Evolutionary conservation across 37 sponge, comb jelly and placozoan species (phyloP).

Genomic region (Ephydatia muelleri): DNA sequence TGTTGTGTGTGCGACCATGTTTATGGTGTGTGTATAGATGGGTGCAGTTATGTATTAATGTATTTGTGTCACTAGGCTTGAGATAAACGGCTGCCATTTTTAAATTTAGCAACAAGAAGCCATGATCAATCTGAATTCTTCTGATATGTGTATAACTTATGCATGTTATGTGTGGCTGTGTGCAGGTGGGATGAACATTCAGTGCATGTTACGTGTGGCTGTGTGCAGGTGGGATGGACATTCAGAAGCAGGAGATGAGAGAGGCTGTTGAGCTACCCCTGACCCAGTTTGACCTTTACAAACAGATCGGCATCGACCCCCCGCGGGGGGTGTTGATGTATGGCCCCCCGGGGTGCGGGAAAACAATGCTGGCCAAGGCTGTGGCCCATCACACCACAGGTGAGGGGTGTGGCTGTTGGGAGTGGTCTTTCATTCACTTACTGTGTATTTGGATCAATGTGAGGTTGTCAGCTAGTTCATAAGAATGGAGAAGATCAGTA

Average conservation of each 20-base stretch:
- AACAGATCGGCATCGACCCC: conserved; percentile 99
- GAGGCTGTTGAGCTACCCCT: conserved; percentile 98
- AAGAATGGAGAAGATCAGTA: neutral
- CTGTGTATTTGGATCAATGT: too few relatives aligned
- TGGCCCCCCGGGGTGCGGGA: conserved; percentile 99
- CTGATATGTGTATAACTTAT: neutral
- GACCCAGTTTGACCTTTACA: conserved; percentile 96
- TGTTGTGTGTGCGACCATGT: neutral
- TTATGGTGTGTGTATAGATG: too few relatives aligned
- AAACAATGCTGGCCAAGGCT: conserved; percentile 98
- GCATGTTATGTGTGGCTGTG: conserved; percentile 2
- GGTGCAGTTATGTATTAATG: too few relatives aligned
- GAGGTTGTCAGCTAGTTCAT: too few relatives aligned
- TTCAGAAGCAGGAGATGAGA: conserved; percentile 97
- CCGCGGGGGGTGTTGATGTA: conserved; percentile 98
- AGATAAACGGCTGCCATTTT: too few relatives aligned
- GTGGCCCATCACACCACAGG: conserved; percentile 93
- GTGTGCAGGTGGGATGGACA: conserved; percentile 92
- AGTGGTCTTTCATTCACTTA: too few relatives aligned
- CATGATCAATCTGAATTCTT: neutral
- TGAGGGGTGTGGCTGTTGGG: neutral
- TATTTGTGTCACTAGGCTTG: too few relatives aligned
- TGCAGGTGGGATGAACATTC: conserved; percentile 94
- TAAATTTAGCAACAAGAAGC: too few relatives aligned
- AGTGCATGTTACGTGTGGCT: conserved; percentile 24